Conservation (phyloP, 2,888 invertebrate species). For the Ichneumoninae sp. region DNA sequence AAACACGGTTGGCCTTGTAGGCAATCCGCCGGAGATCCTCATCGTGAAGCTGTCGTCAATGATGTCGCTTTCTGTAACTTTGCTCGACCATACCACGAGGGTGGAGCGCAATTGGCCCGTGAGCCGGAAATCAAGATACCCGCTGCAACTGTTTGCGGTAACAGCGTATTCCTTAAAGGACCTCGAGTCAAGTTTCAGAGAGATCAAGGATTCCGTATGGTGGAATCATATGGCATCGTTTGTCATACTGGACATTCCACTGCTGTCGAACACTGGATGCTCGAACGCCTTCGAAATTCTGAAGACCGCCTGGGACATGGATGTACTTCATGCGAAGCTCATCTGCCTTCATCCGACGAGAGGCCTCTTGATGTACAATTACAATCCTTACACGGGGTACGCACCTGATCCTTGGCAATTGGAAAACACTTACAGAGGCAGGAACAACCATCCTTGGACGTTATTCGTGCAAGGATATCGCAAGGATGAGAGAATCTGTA, state of each 20-base stretch:
- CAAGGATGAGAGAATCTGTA: conserved; percentile 1
- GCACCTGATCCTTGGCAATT: conserved; percentile 63
- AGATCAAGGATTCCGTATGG: conserved; percentile 56
- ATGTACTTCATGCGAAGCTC: conserved; percentile 64
- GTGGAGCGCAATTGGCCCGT: not conserved
- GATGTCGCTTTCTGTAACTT: not conserved
- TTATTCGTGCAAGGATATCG: conserved; percentile 14
- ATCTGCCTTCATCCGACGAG: conserved; percentile 58
- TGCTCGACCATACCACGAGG: not conserved
- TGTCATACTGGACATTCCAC: conserved; percentile 48
- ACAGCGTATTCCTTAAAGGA: not conserved
- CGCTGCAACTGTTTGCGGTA: conserved; percentile 19
- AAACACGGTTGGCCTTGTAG: conserved; percentile 12
- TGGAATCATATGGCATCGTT: conserved; percentile 69
- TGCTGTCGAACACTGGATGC: conserved; percentile 42
- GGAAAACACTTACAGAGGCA: not conserved
- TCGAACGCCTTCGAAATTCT: conserved; percentile 58
- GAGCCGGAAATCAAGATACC: not conserved
- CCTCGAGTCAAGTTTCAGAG: not conserved
- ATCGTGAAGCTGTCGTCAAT: not conserved
- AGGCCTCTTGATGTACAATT: conserved; percentile 62
- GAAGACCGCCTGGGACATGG: conserved; percentile 61
- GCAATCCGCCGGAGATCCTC: not conserved
- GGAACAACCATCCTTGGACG: conserved; percentile 32
- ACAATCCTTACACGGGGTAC: conserved; percentile 66